Percentiles rank a stretch among this genome's conserved stretches.
phyloP scores from a whole-genome alignment of 1,140 invertebrate genomes.

The Anadara kagoshimensis region DNA sequence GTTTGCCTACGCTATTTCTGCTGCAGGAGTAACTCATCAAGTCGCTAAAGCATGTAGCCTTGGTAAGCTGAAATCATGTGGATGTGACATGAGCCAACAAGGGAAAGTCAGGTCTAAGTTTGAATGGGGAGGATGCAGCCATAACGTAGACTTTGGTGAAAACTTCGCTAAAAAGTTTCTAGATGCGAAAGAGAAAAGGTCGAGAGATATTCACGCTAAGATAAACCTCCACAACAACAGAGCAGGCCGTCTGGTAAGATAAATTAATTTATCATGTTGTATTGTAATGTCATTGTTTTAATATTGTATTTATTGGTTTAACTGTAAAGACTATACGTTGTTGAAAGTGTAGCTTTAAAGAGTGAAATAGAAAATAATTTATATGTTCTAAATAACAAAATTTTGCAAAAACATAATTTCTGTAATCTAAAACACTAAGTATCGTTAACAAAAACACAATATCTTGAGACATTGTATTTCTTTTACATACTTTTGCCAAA shows the following conservation, averaged over 20 bases:
- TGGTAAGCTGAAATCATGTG: conserved; percentile 88
- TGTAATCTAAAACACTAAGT: too few relatives aligned
- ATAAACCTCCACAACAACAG: conserved; percentile 82
- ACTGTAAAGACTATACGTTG: too few relatives aligned
- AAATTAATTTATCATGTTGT: too few relatives aligned
- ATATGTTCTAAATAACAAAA: too few relatives aligned
- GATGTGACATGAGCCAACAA: conserved; percentile 81
- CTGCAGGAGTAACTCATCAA: conserved; percentile 88
- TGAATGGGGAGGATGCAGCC: conserved; percentile 96
- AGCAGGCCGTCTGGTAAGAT: conserved; percentile 78
- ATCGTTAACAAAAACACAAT: too few relatives aligned
- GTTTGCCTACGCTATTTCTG: conserved; percentile 79
- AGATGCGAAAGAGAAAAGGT: conserved; percentile 84
- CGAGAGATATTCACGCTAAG: conserved; percentile 81
- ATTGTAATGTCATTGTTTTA: too few relatives aligned
- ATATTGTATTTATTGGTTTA: too few relatives aligned
- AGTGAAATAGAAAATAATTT: too few relatives aligned
- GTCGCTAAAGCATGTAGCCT: conserved; percentile 91
- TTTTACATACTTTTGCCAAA: too few relatives aligned
- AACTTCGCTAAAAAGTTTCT: conserved; percentile 94
- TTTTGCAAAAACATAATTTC: too few relatives aligned
- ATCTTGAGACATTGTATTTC: too few relatives aligned
- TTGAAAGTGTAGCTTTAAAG: too few relatives aligned
- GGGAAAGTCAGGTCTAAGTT: conserved; percentile 83
- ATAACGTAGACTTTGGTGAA: conserved; percentile 97